These are phyloP conservation scores for Scomber colias DNA, from an alignment of 2,113 vertebrate genomes.

Conservation along the genomic window DNA sequence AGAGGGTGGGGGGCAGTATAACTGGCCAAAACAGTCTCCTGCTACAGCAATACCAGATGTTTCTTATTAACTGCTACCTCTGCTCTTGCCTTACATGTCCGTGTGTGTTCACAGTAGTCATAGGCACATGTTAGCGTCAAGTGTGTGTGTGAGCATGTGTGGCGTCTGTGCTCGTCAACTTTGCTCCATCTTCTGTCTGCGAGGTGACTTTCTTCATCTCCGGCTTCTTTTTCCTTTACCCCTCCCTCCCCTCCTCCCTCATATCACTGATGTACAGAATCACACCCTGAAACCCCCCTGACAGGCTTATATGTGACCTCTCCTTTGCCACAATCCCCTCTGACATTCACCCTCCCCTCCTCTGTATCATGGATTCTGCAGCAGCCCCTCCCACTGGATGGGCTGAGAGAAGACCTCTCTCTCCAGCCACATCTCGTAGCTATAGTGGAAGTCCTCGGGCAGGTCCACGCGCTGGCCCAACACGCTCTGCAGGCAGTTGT, in stretches of 20 bases:
- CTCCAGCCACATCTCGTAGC: constrained; percentile 98
- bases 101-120: constrained; percentile 61
- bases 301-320: constrained; percentile 8
- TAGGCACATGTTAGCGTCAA: constrained; percentile 64
- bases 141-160: constrained; percentile 26
- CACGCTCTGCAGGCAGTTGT: constrained; percentile 98
- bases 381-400: constrained; percentile 97
- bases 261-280: not conserved
- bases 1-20: constrained; percentile 40
- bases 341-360: no score
- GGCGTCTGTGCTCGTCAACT: not conserved
- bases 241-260: not conserved
- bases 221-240: not conserved
- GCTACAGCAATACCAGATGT: constrained; percentile 55
- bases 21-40: constrained; percentile 44
- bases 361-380: constrained; percentile 79
- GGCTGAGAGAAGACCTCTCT: constrained; percentile 97
- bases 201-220: not conserved
- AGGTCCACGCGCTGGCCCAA: constrained; percentile 93
- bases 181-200: constrained; percentile 19
- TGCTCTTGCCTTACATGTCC: constrained; percentile 34
- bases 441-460: constrained; percentile 93
- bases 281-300: not conserved
- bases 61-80: constrained; percentile 45
- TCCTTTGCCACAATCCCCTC: not conserved